Evolutionary conservation across 1,140 invertebrate species (phyloP), one percentile per base, ranked within the genome.

Genomic region (Rhyacophila brunnea): DNA sequence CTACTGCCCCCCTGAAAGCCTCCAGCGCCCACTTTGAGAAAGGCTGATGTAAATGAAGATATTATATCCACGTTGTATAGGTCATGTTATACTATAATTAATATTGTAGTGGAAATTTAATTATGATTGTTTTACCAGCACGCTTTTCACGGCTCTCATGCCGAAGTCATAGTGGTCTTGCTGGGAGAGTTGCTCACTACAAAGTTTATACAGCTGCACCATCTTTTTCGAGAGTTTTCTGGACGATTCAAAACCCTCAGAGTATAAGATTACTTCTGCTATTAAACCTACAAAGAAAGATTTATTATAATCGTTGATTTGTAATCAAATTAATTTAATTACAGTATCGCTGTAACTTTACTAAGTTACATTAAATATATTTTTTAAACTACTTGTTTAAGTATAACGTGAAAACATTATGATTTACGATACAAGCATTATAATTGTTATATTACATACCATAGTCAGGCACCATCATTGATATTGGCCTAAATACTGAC

Each of bases 391-490:
- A 6, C 6, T 35, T 6, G 6, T n/a, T 7, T 6, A 35, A 35
- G 34, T 35, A 35, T 35, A 35, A 35, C 34, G 6, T n/a, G n/a
- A n/a, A n/a, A n/a, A n/a, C n/a, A n/a, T n/a, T n/a, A n/a, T n/a
- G n/a, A n/a, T n/a, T n/a, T 28, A 28, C 3, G 23, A 28, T 28
- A 9, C 23, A 28, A 28, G 9, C 23, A 28, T 28, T 48, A 34
- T n/a, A 1, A 15, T 19, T 48, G 6, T 23, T 48, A 9, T 9
- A 32, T n/a, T 38, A 53, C 34, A 1, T 15, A 11, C 91, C 91
- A 74, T 96, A 96, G 76, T 97, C 93, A 0, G 95, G 95, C 14
- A 97, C 93, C 94, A 97, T 96, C 95, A 98, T 98, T 18, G 95
- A 94, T 13, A 98, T 94, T 1, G 94, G 91, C 60, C 95, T 84